A percentile compares a stretch with the other conserved stretches of the same genome.
These are phyloP conservation scores for Clistopyga incitator DNA, from an alignment of 2,888 invertebrate species.

Conservation along the genomic window DNA sequence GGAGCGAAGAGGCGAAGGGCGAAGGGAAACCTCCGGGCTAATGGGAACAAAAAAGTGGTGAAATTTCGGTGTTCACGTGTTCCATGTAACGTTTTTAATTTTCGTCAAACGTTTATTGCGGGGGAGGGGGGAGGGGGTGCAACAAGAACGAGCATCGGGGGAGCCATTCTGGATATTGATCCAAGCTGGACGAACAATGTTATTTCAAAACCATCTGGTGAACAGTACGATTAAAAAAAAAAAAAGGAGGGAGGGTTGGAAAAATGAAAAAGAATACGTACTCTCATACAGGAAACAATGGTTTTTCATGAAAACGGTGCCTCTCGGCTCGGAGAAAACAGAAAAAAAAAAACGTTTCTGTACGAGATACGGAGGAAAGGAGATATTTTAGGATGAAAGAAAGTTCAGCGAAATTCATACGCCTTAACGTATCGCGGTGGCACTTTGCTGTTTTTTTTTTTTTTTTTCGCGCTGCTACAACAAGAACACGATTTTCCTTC, in stretches of 20 bases:
- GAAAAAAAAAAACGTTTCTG: background rate
- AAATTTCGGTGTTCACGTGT: background rate
- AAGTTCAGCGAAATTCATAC: background rate
- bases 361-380: background rate
- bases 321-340: background rate
- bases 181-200: constrained; percentile 10
- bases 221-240: constrained; percentile 4
- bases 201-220: constrained; percentile 19
- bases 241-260: background rate
- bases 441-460: background rate
- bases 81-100: constrained; percentile 46
- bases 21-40: background rate
- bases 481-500: background rate
- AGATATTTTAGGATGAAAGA: background rate
- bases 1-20: background rate
- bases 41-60: constrained; percentile 5
- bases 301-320: background rate
- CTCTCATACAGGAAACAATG: background rate
- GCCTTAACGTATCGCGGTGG: background rate
- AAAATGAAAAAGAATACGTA: background rate
- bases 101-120: constrained; percentile 27
- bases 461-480: background rate
- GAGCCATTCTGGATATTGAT: constrained; percentile 14
- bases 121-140: too few species aligned
- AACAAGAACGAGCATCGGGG: constrained; percentile 18